Evolutionary conservation across 2,113 vertebrate species (phyloP), one percentile per base, ranked within the genome.

Genomic region (Salvator merianae): DNA sequence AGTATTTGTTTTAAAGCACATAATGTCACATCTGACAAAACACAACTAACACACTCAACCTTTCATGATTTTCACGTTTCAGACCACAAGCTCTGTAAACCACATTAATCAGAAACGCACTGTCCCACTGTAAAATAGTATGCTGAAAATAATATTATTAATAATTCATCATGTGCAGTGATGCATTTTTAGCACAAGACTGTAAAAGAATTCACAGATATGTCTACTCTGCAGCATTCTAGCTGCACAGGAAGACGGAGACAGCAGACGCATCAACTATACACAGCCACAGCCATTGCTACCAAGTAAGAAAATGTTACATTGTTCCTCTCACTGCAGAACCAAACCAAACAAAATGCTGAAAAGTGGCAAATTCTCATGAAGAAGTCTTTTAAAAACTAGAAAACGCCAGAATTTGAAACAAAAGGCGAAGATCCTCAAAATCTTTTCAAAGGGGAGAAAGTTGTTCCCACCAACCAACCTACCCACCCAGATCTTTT

Each of bases 141-240:
- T 40, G 63, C 36, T 69, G 28, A 78, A 70, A 84, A 71, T 34
- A 32, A 32, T 6, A 47, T 7, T 55, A 59, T 59, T 59, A 59
- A 59, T 59, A n/a, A 70, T 59, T 20, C 30, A 43, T 7, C 28
- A 1, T 12, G 53, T 65, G 30, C 66, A 71, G 16, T 10, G 38
- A 63, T 78, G 66, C 63, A 69, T 76, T 80, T 63, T 47, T 26
- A 47, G 5, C 22, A 24, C 18, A 70, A 59, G 34, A 53, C 34
- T 14, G 34, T 66, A 18, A 50, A 24, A 68, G 50, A n/a, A 18
- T 59, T 40, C 53, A 68, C 72, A 28, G 13, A 70, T 84, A 43
- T 62, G 50, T 43, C 36, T 43, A 30, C 7, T 38, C 75, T 84
- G 83, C 83, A 84, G 76, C 50, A 28, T 83, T 83, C 73, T 66